A percentile compares a stretch with the other conserved stretches of the same genome.
phyloP scores from a whole-genome alignment of 2,113 vertebrate genomes.

The Pantherophis guttatus region DNA sequence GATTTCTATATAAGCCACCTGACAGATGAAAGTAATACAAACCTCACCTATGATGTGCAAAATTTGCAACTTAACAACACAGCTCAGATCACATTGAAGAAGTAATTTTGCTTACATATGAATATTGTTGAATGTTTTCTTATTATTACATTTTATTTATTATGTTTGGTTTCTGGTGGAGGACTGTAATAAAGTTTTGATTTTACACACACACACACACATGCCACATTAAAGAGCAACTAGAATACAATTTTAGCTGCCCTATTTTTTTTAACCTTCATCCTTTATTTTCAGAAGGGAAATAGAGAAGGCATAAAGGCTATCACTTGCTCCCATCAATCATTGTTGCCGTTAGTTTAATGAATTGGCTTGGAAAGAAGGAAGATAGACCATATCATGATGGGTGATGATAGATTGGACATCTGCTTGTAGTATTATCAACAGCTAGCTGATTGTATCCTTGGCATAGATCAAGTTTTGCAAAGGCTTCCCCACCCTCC shows the following conservation, averaged over 20 bases:
- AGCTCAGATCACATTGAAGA: neutral
- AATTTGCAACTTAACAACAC: neutral
- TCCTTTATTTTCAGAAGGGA: neutral
- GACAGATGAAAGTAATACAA: neutral
- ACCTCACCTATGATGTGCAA: neutral
- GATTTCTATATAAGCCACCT: neutral
- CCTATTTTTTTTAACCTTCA: neutral
- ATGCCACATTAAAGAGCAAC: neutral
- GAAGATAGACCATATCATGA: neutral
- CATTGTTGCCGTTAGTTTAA: neutral
- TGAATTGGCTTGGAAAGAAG: neutral
- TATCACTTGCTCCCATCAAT: conserved; percentile 1
- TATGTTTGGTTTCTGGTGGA: neutral
- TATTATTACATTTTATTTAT: neutral
- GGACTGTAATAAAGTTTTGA: neutral
- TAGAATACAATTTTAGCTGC: neutral
- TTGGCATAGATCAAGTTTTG: neutral
- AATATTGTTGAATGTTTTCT: neutral
- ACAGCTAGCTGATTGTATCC: neutral
- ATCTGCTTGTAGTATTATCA: neutral
- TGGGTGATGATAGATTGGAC: neutral
- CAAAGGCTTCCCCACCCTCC: neutral
- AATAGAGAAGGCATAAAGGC: neutral
- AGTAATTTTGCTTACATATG: neutral
- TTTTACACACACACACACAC: neutral